These are phyloP conservation scores for Chloropsis hardwickii DNA, from an alignment of 2,113 vertebrate genomes.

Conservation along the genomic window DNA sequence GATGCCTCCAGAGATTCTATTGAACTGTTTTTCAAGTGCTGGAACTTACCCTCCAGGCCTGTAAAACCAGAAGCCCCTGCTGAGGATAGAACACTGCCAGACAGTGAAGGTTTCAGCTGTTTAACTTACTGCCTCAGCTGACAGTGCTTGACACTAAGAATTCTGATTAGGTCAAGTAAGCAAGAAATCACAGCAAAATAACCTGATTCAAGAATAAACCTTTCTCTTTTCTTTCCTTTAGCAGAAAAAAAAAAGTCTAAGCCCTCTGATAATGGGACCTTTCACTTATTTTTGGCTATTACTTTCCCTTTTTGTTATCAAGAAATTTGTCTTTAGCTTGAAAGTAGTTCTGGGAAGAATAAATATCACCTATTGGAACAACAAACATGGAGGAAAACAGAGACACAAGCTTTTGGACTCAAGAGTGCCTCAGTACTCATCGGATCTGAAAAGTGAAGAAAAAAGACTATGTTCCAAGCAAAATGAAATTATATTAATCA, in stretches of 20 bases:
- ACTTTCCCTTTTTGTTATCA: background rate
- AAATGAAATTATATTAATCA: background rate
- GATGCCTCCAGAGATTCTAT: background rate
- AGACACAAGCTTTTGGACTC: background rate
- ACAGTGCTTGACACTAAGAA: background rate
- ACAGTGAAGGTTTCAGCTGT: background rate
- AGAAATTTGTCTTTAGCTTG: background rate
- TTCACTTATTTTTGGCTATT: background rate
- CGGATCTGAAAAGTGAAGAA: background rate
- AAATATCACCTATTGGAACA: background rate
- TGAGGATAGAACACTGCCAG: background rate
- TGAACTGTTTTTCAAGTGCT: conserved; percentile 23
- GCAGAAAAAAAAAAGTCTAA: background rate
- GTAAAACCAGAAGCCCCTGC: background rate
- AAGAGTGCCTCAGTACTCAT: background rate
- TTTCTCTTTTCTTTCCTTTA: background rate
- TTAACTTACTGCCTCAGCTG: conserved; percentile 5
- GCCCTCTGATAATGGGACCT: background rate
- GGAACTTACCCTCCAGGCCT: background rate
- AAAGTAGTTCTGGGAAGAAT: background rate
- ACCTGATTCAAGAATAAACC: background rate
- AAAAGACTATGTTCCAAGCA: background rate
- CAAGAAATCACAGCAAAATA: conserved; percentile 6
- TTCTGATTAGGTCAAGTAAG: conserved; percentile 22
- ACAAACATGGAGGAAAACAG: background rate